Base-by-base conservation (phyloP, 2,113 vertebrate species). In the Harpagus bidentatus region DNA sequence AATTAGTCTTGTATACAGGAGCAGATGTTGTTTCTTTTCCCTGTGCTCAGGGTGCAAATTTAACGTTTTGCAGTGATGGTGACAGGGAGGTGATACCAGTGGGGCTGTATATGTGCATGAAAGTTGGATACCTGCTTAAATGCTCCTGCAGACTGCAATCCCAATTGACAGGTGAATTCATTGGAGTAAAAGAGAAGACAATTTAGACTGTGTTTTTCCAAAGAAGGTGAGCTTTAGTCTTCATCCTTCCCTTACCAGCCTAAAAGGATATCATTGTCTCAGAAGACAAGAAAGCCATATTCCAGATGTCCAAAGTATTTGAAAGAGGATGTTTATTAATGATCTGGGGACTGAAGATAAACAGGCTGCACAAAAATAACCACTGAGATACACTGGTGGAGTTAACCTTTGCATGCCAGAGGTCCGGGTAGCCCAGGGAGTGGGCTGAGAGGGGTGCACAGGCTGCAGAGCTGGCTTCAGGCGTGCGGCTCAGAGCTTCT, bases 321-420 rank as follows among this genome's bases (percentile, higher is more conserved):
- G 79, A 80, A 87, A 78, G 73, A 96, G 96, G 95, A 95, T 96
- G 95, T 95, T 96, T 96, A 88, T 95, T 94, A 97, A 94, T 73
- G 95, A 90, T 63, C 93, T 93, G 95, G 74, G 82, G 50, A 78
- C 74, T 93, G 93, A 94, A 96, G 93, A 93, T 86, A 96, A 97
- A 94, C 96, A 97, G 89, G 28, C 93, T 71, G 52, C 82, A 90
- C 55, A 40, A 88, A 96, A 95, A 96, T 88, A 90, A 91, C 70
- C 23, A 3, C 74, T 4, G 13, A 61, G 55, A 43, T 59, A 93
- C 86, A 82, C 83, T 83, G 47, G 91, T 31, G 89, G 65, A 69
- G 58, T 88, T 95, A 95, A 95, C 87, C 86, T 95, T 72, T 70
- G 81, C 45, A 4, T 94, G 62, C 84, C 91, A 73, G 89, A 89